Evolutionary conservation across 64 coral and sea anemone genomes (phyloP), one percentile per base, ranked within the genome.

Genomic region (Pocillopora damicornis): DNA sequence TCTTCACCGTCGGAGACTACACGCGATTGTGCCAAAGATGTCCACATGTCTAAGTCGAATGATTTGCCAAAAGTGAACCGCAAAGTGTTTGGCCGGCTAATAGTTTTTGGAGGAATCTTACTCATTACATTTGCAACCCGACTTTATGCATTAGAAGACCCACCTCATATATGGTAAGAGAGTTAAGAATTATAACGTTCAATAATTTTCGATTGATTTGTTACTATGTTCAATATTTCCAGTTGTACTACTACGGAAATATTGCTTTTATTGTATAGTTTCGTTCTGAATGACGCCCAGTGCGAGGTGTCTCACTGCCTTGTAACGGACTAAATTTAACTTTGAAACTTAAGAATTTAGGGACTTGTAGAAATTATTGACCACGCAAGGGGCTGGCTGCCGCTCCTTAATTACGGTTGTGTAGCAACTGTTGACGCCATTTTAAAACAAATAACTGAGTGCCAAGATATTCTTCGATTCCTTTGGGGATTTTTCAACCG

Each of bases 131-230:
- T 93, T 74, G 59, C 71, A 62, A 93, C 91, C 12, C 75, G 91
- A 13, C 85, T 89, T 69, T 93, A 88, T 80, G 87, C 71, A 64
- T 81, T 93, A 20, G 87, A 80, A 22, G 79, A 89, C 11, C 91
- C 91, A 18, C 63, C 61, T 59, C 91, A 93, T 93, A 93, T 93
- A 93, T 93, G 91, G 91, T 93, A 84, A 89, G 91, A 60, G 11
- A 60, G 20, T 75, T 89, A 34, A 17, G 37, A 75, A 74, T 75
- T 68, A 30, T 58, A 76, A 63, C 10, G 69, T n/a, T 86, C 51
- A 64, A 58, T 63, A 23, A 63, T 26, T 75, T 79, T 23, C 79
- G 37, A 66, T 71, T 62, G 37, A 66, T 61, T 15, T 23, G 11
- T 15, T 79, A 63, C 4, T 18, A 5, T 61, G 18, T 67, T 73